Base-by-base conservation (phyloP, 2,113 vertebrate species). In the Ahaetulla prasina region DNA sequence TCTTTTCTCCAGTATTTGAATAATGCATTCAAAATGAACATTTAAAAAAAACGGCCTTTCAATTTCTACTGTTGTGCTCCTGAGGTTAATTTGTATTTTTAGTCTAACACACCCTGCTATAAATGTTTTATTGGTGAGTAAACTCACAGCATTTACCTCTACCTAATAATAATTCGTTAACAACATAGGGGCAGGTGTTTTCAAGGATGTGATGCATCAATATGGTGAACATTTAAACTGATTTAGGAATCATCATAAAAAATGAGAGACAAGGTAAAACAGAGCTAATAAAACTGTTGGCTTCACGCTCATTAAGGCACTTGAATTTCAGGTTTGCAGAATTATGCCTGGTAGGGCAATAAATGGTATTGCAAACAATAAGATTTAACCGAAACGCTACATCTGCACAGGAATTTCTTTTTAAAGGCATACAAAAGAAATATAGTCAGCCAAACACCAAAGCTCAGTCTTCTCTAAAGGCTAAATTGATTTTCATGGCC, bases 81-180 rank as follows among this genome's bases (percentile, higher is more conserved):
- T 35, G 92, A 50, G 93, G 97, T 96, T 96, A 96, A 96, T 93
- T 96, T 87, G 92, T 93, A 96, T 95, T 94, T 97, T 97, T 97
- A 97, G 43, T 57, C 94, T 95, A 96, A 95, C 95, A 94, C 95
- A 87, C 95, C 97, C 96, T 85, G 96, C 95, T 95, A 98, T 98
- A 98, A 98, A 98, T 92, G 5, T 89, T 95, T 95, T 96, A 97
- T 97, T 97, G 97, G 98, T 97, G 97, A 97, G 97, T 86, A 97
- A 97, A 97, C 96, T 89, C 88, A 0, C 39, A 94, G 94, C 96
- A 95, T 96, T 92, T 93, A 95, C 30, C 89, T 95, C 96, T 92
- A 91, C 96, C 96, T 96, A 97, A 96, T 96, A 97, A 93, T 93
- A 94, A 94, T 50, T 94, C 8, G 90, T 96, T 97, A 96, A 96